Conservation (phyloP, 2,797 vertebrate genomes). For the Choloepus didactylus region DNA sequence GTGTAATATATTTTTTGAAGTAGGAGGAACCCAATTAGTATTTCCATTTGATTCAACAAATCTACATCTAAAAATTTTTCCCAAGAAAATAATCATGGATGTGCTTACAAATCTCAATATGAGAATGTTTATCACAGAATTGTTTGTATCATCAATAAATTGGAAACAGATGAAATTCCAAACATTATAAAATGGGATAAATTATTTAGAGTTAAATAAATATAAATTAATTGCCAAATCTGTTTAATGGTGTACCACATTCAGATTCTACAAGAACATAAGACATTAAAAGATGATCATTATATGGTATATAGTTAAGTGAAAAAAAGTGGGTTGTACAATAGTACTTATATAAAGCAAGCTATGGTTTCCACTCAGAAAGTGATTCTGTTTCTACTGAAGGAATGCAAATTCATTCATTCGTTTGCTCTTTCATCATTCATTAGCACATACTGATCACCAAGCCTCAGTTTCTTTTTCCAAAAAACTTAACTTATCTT, state of each 20-base stretch:
- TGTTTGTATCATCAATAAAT: not conserved
- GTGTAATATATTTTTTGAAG: not conserved
- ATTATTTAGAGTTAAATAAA: no score
- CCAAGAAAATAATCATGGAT: not conserved
- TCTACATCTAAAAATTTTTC: not conserved
- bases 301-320: no score
- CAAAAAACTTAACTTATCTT: no score
- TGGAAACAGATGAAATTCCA: not conserved
- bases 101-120: not conserved
- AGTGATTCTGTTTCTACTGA: not conserved
- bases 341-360: no score
- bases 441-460: not conserved
- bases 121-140: not conserved
- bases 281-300: no score
- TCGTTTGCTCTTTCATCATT: not conserved
- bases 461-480: not conserved
- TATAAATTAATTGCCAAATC: no score
- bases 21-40: not conserved
- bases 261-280: no score
- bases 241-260: no score
- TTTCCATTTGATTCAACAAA: slow-evolving; percentile 15
- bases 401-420: not conserved
- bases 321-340: no score
- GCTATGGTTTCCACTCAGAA: not conserved
- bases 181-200: no score